phyloP scores from a whole-genome alignment of 2,797 vertebrate genomes.

The Aeoliscus strigatus region DNA sequence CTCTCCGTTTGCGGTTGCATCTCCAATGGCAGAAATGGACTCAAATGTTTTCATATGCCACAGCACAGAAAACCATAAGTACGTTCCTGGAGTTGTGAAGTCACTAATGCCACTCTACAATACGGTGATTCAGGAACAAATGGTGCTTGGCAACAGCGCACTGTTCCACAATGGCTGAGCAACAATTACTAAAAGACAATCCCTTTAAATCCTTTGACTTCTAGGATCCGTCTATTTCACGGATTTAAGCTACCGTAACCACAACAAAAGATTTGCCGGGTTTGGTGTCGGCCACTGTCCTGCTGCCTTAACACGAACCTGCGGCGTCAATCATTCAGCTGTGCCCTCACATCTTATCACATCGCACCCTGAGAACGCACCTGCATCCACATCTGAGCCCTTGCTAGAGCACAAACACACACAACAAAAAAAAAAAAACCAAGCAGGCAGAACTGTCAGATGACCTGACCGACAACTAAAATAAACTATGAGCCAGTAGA shows the following conservation, averaged over 20 bases:
- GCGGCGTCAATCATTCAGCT: slow-evolving; percentile 39
- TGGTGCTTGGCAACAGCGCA: slow-evolving; percentile 28
- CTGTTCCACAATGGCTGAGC: slow-evolving; percentile 29
- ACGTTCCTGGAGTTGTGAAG: slow-evolving; percentile 5
- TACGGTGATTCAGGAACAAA: slow-evolving; percentile 26
- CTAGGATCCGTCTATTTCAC: slow-evolving; percentile 38
- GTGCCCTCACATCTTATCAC: slow-evolving; percentile 26
- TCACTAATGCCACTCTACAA: slow-evolving; percentile 5
- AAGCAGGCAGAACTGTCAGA: slow-evolving; percentile 9
- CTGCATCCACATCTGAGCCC: not conserved
- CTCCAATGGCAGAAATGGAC: no score
- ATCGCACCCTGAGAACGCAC: not conserved
- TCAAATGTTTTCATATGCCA: no score
- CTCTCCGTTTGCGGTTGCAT: no score
- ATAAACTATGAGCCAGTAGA: slow-evolving; percentile 8
- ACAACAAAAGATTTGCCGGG: slow-evolving; percentile 60
- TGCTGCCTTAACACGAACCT: slow-evolving; percentile 32
- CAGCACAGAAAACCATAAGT: slow-evolving; percentile 1
- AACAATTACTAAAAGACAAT: slow-evolving; percentile 63
- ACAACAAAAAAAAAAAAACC: slow-evolving; percentile 9
- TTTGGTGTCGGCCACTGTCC: slow-evolving; percentile 44
- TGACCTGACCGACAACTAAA: slow-evolving; percentile 13
- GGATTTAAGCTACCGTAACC: slow-evolving; percentile 66
- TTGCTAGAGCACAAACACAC: not conserved
- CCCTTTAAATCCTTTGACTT: slow-evolving; percentile 54